A percentile compares a stretch with the other conserved stretches of the same genome.
These are phyloP conservation scores for Ormyrus labotus DNA, from an alignment of 2,888 invertebrate species.

Conservation along the genomic window DNA sequence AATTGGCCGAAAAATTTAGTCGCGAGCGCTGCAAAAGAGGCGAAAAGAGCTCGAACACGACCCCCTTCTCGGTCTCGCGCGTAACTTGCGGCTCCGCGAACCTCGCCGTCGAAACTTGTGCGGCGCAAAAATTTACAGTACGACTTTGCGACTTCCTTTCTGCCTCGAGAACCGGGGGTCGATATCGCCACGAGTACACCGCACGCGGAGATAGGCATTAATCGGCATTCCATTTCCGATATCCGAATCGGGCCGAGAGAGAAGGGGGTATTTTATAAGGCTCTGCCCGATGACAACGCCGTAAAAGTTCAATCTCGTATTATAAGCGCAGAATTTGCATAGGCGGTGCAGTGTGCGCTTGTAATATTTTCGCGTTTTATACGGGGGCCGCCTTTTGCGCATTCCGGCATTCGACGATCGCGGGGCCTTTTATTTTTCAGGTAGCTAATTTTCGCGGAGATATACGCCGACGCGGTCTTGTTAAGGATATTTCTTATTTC, in stretches of 20 bases:
- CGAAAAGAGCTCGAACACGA: conserved; percentile 23
- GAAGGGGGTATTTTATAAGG: conserved; percentile 8
- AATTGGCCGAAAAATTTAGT: conserved; percentile 42
- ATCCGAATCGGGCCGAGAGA: conserved; percentile 19
- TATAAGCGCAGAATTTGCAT: conserved; percentile 41
- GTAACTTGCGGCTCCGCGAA: not conserved
- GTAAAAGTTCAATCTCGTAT: conserved; percentile 30
- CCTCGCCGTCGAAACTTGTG: conserved; percentile 1
- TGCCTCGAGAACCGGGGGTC: not conserved
- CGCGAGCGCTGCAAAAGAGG: not conserved
- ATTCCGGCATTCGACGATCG: not conserved
- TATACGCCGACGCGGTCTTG: conserved; percentile 15
- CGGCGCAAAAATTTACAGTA: conserved; percentile 48
- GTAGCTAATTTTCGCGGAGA: conserved; percentile 26
- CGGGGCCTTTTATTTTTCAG: conserved; percentile 17
- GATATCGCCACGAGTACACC: no score
- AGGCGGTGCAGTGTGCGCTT: conserved; percentile 3
- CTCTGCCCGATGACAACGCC: not conserved
- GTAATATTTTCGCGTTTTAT: conserved; percentile 37
- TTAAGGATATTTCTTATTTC: conserved; percentile 44
- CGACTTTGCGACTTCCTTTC: conserved; percentile 43
- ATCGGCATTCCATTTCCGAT: conserved; percentile 51
- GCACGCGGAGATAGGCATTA: conserved; percentile 5
- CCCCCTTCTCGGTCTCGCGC: conserved; percentile 12
- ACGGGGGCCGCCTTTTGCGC: not conserved